These are phyloP conservation scores for Lasiurus borealis DNA, from an alignment of 2,113 vertebrate species.

Conservation along the genomic window DNA sequence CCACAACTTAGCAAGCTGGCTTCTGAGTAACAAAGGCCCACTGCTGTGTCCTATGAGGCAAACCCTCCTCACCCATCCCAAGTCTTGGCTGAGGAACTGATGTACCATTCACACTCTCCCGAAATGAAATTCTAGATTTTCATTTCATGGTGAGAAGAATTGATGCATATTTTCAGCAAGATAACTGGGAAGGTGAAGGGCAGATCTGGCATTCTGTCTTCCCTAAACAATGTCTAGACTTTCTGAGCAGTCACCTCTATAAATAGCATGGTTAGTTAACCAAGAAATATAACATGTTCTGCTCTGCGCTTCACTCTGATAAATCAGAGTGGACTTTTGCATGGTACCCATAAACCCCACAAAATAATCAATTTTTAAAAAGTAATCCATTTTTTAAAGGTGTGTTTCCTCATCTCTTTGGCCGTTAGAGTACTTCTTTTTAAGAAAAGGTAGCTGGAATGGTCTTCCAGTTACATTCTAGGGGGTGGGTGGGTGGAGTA, in stretches of 20 bases:
- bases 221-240: constrained; percentile 65
- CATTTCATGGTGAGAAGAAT: neutral
- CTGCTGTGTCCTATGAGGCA: neutral
- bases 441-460: constrained; percentile 23
- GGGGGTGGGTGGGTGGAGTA: no score
- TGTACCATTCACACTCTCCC: neutral
- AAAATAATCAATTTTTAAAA: constrained; percentile 5
- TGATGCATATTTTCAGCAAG: constrained; percentile 45
- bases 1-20: neutral
- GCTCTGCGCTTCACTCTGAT: neutral
- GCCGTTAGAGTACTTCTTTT: neutral
- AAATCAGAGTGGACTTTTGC: constrained; percentile 31
- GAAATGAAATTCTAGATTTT: constrained; percentile 12
- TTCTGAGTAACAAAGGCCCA: neutral
- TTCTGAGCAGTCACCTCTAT: constrained; percentile 56
- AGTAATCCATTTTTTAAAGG: constrained; percentile 40
- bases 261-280: constrained; percentile 64
- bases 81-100: neutral
- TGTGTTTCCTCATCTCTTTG: neutral
- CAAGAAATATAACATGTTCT: constrained; percentile 47
- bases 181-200: constrained; percentile 16
- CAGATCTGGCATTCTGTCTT: constrained; percentile 53
- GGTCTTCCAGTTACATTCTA: neutral
- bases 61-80: neutral
- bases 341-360: constrained; percentile 13